Evolutionary conservation across 53 echinoderm and acorn worm species (phyloP).

Genomic region (Mesocentrotus franciscanus): DNA sequence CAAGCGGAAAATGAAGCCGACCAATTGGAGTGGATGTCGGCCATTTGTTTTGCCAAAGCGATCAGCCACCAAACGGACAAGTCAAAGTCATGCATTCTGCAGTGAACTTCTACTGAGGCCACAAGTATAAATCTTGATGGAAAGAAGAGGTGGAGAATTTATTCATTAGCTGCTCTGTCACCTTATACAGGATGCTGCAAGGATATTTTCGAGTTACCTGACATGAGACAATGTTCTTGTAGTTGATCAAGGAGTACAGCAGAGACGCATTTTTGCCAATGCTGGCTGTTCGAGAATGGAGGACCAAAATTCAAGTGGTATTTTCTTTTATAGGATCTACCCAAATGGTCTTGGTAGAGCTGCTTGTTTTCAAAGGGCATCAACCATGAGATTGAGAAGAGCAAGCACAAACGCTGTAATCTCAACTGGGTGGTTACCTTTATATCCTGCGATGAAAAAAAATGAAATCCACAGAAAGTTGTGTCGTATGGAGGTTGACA

Average conservation of each 20-base stretch:
- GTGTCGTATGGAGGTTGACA: not conserved
- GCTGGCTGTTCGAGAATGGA: not conserved
- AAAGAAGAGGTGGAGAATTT: not conserved
- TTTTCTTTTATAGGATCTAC: not conserved
- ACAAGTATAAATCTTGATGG: not conserved
- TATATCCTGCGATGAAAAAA: no score
- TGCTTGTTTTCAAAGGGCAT: not conserved
- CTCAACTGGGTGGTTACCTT: no score
- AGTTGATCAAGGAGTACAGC: not conserved
- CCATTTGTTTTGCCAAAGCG: conserved; percentile 95
- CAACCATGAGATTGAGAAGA: not conserved
- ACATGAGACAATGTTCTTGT: not conserved
- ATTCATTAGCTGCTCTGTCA: not conserved
- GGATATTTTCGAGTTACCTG: not conserved
- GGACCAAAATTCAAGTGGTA: not conserved
- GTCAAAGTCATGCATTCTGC: conserved; percentile 80
- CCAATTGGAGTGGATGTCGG: conserved; percentile 95
- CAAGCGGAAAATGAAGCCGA: conserved; percentile 83
- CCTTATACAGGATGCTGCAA: not conserved
- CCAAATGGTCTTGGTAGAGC: not conserved
- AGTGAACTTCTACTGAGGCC: conserved; percentile 62
- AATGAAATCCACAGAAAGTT: no score
- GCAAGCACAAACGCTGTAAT: no score
- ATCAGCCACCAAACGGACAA: conserved; percentile 81
- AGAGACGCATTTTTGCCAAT: not conserved